These are phyloP conservation scores for Neodon shergylaensis DNA, from an alignment of 2,113 vertebrate species.

Conservation along the genomic window DNA sequence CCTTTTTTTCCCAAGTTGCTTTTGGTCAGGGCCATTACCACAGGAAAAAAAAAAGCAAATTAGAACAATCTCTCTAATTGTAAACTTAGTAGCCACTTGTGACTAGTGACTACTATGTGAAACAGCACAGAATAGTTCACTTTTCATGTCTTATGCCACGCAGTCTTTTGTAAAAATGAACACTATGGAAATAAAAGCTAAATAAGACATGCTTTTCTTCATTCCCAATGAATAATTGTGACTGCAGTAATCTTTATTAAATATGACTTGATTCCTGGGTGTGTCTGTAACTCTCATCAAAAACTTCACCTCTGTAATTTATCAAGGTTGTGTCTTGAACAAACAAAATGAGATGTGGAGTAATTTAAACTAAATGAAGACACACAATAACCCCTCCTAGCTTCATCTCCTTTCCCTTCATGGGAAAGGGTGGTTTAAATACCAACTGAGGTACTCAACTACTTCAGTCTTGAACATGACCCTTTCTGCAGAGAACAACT, in stretches of 20 bases:
- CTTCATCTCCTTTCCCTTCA: background rate
- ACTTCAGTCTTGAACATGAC: conserved; percentile 28
- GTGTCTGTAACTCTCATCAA: background rate
- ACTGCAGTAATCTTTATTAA: background rate
- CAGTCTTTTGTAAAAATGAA: background rate
- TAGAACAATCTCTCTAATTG: background rate
- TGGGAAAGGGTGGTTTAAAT: background rate
- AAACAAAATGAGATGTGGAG: conserved; percentile 41
- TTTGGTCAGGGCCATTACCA: background rate
- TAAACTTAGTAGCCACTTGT: background rate
- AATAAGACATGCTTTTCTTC: background rate
- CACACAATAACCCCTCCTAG: background rate
- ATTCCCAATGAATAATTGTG: background rate
- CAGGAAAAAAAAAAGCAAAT: background rate
- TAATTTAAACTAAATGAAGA: conserved; percentile 9
- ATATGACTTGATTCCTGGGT: background rate
- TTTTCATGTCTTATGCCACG: background rate
- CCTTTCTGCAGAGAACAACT: conserved; percentile 4
- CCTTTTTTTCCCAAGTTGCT: background rate
- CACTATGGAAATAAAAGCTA: background rate
- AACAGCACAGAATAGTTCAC: background rate
- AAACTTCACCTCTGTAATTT: background rate
- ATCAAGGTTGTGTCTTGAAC: background rate
- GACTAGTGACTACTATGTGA: background rate
- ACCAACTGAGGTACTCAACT: background rate